A percentile compares a stretch with the other conserved stretches of the same genome.
Conservation (phyloP, 23 tunicate species). For the Corella eumyota region DNA sequence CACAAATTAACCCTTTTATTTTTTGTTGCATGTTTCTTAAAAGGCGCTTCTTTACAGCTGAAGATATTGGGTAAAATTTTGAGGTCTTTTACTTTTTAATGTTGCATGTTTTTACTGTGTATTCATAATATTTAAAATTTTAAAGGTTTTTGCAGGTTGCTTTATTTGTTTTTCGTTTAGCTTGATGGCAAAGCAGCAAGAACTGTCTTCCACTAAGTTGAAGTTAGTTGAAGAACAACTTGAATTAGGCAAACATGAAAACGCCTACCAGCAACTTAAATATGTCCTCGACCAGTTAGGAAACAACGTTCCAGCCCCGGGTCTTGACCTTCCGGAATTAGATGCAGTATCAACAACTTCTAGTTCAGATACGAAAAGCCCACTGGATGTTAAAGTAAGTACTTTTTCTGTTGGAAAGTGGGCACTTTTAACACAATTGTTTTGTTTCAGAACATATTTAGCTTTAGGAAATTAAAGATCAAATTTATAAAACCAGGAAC, state of each 20-base stretch:
- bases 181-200: too few species aligned
- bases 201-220: too few species aligned
- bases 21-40: slow-evolving; percentile 6
- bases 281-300: slow-evolving; percentile 47
- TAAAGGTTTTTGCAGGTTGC: not conserved
- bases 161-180: not conserved
- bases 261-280: too few species aligned
- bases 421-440: too few species aligned
- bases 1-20: too few species aligned
- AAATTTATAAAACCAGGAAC: too few species aligned
- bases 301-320: slow-evolving; percentile 35
- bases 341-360: slow-evolving; percentile 22
- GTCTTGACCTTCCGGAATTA: slow-evolving; percentile 27
- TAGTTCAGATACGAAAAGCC: slow-evolving; percentile 1
- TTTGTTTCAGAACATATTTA: too few species aligned
- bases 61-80: slow-evolving; percentile 11
- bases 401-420: too few species aligned
- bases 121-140: not conserved
- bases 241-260: too few species aligned
- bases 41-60: slow-evolving; percentile 15
- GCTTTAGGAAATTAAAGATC: too few species aligned
- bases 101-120: not conserved
- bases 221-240: too few species aligned
- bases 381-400: slow-evolving; percentile 11
- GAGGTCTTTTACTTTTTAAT: too few species aligned